phyloP scores from a whole-genome alignment of 2,797 vertebrate genomes.

The Austrolebias charrua region DNA sequence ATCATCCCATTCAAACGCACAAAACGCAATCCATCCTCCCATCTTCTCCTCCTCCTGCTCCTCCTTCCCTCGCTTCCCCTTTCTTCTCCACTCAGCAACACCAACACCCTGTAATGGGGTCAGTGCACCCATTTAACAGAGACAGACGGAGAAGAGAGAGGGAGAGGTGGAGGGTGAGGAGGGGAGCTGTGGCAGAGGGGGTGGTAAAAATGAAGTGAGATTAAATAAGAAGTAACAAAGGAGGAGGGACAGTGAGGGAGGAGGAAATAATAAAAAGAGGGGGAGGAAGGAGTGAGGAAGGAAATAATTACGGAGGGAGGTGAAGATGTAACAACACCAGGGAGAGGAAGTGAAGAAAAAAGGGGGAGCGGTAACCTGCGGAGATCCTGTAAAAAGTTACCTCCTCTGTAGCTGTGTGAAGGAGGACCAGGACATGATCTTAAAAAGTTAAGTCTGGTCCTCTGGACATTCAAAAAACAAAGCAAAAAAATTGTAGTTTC shows the following conservation, averaged over 20 bases:
- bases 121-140: constrained; percentile 78
- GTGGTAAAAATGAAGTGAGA: constrained; percentile 57
- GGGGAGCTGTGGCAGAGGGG: neutral
- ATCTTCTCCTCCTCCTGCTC: constrained; percentile 66
- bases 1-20: constrained; percentile 74
- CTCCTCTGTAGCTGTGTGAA: constrained; percentile 38
- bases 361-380: constrained; percentile 13
- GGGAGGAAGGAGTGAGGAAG: constrained; percentile 33
- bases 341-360: constrained; percentile 21
- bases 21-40: constrained; percentile 63
- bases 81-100: constrained; percentile 48
- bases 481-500: too few relatives aligned
- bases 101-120: constrained; percentile 72
- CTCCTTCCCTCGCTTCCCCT: constrained; percentile 62
- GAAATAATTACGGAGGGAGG: constrained; percentile 72
- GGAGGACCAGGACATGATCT: constrained; percentile 60
- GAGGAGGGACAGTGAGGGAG: constrained; percentile 50
- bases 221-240: constrained; percentile 74
- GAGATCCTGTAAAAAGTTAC: constrained; percentile 51
- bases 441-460: too few relatives aligned
- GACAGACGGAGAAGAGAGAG: constrained; percentile 54
- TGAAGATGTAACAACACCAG: constrained; percentile 47
- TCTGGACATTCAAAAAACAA: too few relatives aligned
- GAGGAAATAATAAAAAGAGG: constrained; percentile 56
- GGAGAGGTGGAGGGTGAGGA: constrained; percentile 19